phyloP scores from a whole-genome alignment of 2,888 invertebrate species.

The Patella caerulea region DNA sequence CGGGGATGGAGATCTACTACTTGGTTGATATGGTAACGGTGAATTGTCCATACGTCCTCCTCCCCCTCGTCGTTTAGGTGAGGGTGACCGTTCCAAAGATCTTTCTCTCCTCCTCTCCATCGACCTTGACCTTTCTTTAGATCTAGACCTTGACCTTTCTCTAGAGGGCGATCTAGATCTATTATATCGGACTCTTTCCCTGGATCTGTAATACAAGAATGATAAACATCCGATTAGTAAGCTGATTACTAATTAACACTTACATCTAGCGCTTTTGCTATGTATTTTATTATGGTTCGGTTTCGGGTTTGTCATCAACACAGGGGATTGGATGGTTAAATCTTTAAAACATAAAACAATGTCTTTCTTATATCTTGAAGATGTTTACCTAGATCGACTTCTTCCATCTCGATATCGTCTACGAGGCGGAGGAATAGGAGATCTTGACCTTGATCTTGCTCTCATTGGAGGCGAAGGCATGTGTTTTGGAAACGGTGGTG shows the following conservation, averaged over 20 bases:
- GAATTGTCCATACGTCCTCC: slow-evolving; percentile 65
- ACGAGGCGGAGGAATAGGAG: slow-evolving; percentile 46
- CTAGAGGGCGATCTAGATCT: neutral
- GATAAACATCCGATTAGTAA: too few relatives aligned
- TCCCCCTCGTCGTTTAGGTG: slow-evolving; percentile 39
- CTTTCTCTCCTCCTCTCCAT: slow-evolving; percentile 69
- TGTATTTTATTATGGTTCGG: too few relatives aligned
- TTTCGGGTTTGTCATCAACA: too few relatives aligned
- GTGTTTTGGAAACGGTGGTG: slow-evolving; percentile 35
- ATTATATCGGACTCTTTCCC: slow-evolving; percentile 8
- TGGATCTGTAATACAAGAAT: neutral
- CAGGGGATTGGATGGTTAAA: too few relatives aligned
- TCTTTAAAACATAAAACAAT: too few relatives aligned
- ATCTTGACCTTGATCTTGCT: slow-evolving; percentile 69
- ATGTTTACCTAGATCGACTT: neutral
- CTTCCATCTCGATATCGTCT: neutral
- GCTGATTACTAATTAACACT: too few relatives aligned
- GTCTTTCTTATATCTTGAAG: too few relatives aligned
- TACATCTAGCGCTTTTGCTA: too few relatives aligned
- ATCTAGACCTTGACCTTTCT: slow-evolving; percentile 12
- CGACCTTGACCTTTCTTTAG: slow-evolving; percentile 71
- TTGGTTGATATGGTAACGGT: slow-evolving; percentile 58
- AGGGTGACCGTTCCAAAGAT: slow-evolving; percentile 67
- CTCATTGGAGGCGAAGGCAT: slow-evolving; percentile 38
- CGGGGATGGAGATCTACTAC: slow-evolving; percentile 53